Conservation (phyloP, 2,888 invertebrate species). For the Harpalus rufipes region DNA sequence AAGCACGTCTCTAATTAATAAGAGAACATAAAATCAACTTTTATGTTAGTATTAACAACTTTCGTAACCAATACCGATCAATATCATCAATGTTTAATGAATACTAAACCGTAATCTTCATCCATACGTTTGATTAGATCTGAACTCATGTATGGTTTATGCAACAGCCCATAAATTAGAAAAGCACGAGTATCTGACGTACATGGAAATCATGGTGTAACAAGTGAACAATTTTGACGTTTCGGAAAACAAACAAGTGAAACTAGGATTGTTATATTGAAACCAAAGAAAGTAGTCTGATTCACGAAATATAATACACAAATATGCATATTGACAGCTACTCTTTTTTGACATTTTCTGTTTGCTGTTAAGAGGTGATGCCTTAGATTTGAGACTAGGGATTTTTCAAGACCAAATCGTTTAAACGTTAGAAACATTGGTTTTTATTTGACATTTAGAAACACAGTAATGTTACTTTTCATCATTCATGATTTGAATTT, state of each 20-base stretch:
- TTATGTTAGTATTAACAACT: conserved; percentile 46
- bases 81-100: conserved; percentile 47
- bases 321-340: too few relatives aligned
- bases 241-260: conserved; percentile 9
- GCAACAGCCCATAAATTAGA: conserved; percentile 36
- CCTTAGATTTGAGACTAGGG: too few relatives aligned
- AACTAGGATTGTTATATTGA: too few relatives aligned
- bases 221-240: conserved; percentile 29
- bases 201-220: conserved; percentile 21
- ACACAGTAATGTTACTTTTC: too few relatives aligned
- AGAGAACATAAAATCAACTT: conserved; percentile 37
- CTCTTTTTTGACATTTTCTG: too few relatives aligned
- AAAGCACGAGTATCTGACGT: not conserved
- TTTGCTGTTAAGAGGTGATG: too few relatives aligned
- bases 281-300: too few relatives aligned
- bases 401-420: too few relatives aligned
- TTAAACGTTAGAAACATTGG: too few relatives aligned
- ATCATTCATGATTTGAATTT: too few relatives aligned
- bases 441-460: too few relatives aligned
- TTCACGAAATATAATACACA: too few relatives aligned
- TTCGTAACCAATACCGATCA: conserved; percentile 50
- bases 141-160: conserved; percentile 38
- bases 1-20: conserved; percentile 29
- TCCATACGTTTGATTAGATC: conserved; percentile 43
- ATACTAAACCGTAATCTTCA: conserved; percentile 36